These are phyloP conservation scores for Spongilla lacustris DNA, from an alignment of 37 sponge, comb jelly and placozoan species.

Conservation along the genomic window DNA sequence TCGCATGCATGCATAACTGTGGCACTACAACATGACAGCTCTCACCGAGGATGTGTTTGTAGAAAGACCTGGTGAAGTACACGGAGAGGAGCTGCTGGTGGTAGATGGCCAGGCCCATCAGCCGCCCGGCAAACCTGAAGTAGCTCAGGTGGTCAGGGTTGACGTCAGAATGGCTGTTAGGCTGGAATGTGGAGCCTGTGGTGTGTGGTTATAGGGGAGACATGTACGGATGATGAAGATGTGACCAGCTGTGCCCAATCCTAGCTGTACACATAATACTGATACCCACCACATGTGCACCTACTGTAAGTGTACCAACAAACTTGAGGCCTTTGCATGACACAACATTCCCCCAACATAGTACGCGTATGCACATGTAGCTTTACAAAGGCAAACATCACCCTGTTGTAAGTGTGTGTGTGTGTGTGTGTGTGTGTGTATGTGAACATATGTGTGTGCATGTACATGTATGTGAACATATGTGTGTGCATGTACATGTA, in stretches of 20 bases:
- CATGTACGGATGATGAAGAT: neutral
- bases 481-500: too few relatives aligned
- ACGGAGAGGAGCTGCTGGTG: slow-evolving; percentile 92
- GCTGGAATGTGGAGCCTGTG: slow-evolving; percentile 92
- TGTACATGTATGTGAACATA: too few relatives aligned
- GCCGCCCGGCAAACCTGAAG: slow-evolving; percentile 91
- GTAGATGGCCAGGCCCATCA: slow-evolving; percentile 90
- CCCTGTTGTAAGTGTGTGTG: too few relatives aligned
- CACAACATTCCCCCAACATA: too few relatives aligned
- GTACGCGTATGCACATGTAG: too few relatives aligned
- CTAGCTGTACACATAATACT: too few relatives aligned
- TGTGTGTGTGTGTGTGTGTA: neutral
- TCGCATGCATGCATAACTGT: neutral
- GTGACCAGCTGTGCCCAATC: neutral
- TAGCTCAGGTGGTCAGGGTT: slow-evolving; percentile 97
- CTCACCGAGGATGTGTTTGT: slow-evolving; percentile 94
- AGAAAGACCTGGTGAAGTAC: slow-evolving; percentile 98
- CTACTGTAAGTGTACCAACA: too few relatives aligned
- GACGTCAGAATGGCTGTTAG: slow-evolving; percentile 89
- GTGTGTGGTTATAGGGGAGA: neutral
- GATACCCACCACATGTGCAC: too few relatives aligned
- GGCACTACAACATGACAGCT: neutral
- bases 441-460: too few relatives aligned
- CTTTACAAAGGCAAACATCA: too few relatives aligned
- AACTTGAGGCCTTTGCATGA: too few relatives aligned